Percentiles rank a stretch among this genome's conserved stretches.
Conservation (phyloP, 2,888 invertebrate genomes). For the Hirtodrosophila cameraria region DNA sequence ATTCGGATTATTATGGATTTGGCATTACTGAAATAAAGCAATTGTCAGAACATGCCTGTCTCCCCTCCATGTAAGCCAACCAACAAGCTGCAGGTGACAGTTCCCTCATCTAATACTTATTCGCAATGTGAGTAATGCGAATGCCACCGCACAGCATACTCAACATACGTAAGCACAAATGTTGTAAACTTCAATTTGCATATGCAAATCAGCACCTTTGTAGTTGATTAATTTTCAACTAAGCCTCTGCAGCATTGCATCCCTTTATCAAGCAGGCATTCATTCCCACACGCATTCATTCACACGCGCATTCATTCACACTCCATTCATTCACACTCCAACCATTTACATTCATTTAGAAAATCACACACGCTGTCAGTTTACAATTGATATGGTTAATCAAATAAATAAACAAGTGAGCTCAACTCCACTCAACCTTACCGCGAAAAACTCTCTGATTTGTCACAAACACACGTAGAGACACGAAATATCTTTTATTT, state of each 20-base stretch:
- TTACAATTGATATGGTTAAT: conserved; percentile 67
- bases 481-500: neutral
- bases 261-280: conserved; percentile 1
- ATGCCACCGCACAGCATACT: conserved; percentile 1
- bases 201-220: conserved; percentile 52
- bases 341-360: conserved; percentile 18
- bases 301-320: neutral
- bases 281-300: conserved; percentile 17
- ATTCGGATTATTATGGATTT: conserved; percentile 40
- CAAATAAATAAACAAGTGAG: conserved; percentile 52
- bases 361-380: conserved; percentile 49
- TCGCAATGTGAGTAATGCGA: conserved; percentile 21
- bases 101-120: conserved; percentile 28
- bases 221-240: conserved; percentile 63
- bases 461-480: conserved; percentile 11
- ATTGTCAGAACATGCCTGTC: conserved; percentile 11
- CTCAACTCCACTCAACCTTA: too few species aligned
- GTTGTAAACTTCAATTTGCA: conserved; percentile 53
- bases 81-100: conserved; percentile 43
- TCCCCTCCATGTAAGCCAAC: too few species aligned
- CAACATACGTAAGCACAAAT: neutral
- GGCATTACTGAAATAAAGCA: conserved; percentile 10
- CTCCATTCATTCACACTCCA: conserved; percentile 9
- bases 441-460: conserved; percentile 24
- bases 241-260: conserved; percentile 8